Evolutionary conservation across 2,888 invertebrate genomes (phyloP), one percentile per base, ranked within the genome.

Genomic region (Eupsilia transversa): DNA sequence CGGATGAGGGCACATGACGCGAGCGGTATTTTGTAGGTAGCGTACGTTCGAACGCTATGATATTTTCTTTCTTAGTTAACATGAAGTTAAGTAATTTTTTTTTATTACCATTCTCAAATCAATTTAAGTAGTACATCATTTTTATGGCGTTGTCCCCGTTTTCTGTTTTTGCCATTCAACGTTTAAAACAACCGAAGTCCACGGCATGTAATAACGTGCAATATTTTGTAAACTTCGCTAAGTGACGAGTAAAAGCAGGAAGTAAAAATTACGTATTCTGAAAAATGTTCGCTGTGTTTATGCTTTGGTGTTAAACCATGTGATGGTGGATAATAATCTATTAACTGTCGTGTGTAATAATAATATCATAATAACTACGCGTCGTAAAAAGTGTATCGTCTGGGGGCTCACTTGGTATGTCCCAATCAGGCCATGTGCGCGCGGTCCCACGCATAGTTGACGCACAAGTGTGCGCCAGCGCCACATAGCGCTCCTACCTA

Each of bases 361-460:
- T 52, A 52, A 52, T 52, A 27, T 76, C 65, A 72, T 85, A 82
- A 84, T 85, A 77, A 85, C 65, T 72, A 80, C 84, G 90, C 91
- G 92, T 95, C 93, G 93, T 95, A 95, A 96, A 95, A 96, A 94
- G 89, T 92, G 92, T 94, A 94, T 94, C 94, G 94, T 95, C 95
- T 94, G 94, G 95, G 95, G 95, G 93, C 94, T 95, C 94, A 93
- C 92, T 94, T 91, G 94, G 93, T 94, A 93, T 95, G 95, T 94
- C 95, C 95, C 96, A 94, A 95, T 94, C 94, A 94, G 94, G 95
- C 96, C 96, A 96, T 96, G 95, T 96, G 96, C 95, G 94, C 93
- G 91, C 96, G 95, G 94, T 96, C 96, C 96, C 96, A 96, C 96
- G 96, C 96, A 94, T 92, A 94, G 96, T 88, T 87, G 90, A 89